Evolutionary conservation across 2,113 vertebrate genomes (phyloP).

Genomic region (Microcebus lehilahytsara): DNA sequence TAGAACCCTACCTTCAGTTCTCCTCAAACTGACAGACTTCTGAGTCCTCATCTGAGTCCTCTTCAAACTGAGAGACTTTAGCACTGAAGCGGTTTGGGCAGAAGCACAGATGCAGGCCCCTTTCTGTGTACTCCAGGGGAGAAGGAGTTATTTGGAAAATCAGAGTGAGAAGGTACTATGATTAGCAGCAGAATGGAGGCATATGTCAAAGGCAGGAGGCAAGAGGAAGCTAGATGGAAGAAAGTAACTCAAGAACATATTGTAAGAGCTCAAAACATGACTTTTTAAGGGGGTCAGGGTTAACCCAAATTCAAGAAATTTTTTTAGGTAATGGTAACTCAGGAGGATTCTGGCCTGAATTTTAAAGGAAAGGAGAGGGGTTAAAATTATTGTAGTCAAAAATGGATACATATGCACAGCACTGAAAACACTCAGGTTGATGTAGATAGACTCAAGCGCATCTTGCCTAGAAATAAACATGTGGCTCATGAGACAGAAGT

Average conservation of each 20-base stretch:
- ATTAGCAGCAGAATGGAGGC: not conserved
- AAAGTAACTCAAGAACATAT: constrained; percentile 52
- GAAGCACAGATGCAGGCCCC: not conserved
- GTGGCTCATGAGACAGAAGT: not conserved
- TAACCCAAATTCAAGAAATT: constrained; percentile 23
- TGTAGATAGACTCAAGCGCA: not conserved
- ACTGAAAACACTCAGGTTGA: not conserved
- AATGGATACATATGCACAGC: not conserved
- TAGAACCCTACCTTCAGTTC: not conserved
- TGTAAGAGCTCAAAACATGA: constrained; percentile 35
- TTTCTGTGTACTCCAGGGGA: not conserved
- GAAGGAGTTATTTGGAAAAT: not conserved
- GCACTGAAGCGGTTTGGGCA: not conserved
- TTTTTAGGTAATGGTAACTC: not conserved
- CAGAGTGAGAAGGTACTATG: not conserved
- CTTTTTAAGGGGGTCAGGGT: not conserved
- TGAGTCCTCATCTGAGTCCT: not conserved
- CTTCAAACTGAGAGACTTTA: not conserved
- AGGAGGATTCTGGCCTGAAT: not conserved
- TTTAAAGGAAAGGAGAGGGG: not conserved
- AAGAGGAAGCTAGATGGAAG: constrained; percentile 18
- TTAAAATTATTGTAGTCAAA: not conserved
- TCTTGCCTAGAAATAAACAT: not conserved
- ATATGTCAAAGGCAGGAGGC: constrained; percentile 55
- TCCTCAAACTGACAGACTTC: not conserved